Conservation (phyloP, 2,113 vertebrate species). For the Rutilus rutilus region DNA sequence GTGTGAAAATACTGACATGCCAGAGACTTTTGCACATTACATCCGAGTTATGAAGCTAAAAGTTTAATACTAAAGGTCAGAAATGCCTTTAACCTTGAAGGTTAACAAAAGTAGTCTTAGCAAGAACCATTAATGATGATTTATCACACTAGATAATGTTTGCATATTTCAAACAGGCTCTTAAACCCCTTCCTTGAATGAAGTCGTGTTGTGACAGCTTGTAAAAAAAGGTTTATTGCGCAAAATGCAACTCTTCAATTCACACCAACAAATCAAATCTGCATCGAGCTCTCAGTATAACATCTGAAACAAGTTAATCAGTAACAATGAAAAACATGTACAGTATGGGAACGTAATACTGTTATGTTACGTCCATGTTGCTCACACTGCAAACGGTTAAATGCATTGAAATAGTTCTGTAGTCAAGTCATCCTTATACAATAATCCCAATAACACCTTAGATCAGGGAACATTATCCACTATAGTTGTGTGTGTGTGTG, state of each 20-base stretch:
- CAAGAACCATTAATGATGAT: not conserved
- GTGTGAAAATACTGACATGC: no score
- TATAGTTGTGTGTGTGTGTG: no score
- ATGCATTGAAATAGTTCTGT: not conserved
- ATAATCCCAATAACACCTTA: not conserved
- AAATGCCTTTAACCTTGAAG: not conserved
- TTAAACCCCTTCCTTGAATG: not conserved
- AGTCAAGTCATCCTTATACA: not conserved
- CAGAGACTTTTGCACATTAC: no score
- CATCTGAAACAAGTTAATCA: not conserved
- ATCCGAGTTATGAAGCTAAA: not conserved
- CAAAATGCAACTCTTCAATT: not conserved
- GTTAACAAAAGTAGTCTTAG: not conserved
- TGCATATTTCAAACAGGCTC: not conserved
- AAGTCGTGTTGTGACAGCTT: not conserved
- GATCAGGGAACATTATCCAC: no score
- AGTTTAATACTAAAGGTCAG: not conserved
- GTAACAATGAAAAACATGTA: not conserved
- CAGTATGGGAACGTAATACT: not conserved
- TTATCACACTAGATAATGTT: not conserved
- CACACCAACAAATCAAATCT: conserved; percentile 10
- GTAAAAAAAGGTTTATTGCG: conserved; percentile 16
- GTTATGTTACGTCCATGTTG: not conserved
- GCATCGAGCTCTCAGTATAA: not conserved
- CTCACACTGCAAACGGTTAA: not conserved